phyloP scores from a whole-genome alignment of 1,140 invertebrate species.

The Cydia pomonella region DNA sequence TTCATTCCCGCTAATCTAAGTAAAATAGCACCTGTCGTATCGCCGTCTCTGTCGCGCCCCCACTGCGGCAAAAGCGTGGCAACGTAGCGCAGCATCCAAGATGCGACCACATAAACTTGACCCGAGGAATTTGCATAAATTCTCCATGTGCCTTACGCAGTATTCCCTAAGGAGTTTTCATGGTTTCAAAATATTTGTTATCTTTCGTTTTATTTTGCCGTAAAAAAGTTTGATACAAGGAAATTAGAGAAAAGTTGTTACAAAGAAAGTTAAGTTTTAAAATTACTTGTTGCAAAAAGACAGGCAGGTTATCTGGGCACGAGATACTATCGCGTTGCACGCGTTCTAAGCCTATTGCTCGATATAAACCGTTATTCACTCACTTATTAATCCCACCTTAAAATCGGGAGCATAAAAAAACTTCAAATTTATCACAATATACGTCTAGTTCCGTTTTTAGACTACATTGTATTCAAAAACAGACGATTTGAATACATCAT shows the following conservation, averaged over 20 bases:
- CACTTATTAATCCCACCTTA: background rate
- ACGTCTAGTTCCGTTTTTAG: background rate
- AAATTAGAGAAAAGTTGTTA: background rate
- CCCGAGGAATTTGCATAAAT: constrained; percentile 25
- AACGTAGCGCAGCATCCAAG: constrained; percentile 35
- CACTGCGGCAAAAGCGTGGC: constrained; percentile 60
- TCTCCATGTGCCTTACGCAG: background rate
- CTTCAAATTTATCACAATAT: background rate
- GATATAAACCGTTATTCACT: background rate
- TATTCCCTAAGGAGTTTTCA: background rate
- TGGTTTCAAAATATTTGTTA: background rate
- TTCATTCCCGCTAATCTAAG: background rate
- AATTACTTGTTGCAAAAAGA: no score
- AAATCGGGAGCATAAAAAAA: background rate
- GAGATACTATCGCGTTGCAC: no score
- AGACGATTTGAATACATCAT: constrained; percentile 7
- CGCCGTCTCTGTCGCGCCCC: constrained; percentile 10
- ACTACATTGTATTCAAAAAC: constrained; percentile 6
- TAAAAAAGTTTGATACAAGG: background rate
- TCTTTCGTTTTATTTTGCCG: background rate
- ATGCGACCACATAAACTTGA: constrained; percentile 32
- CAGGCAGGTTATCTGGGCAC: no score
- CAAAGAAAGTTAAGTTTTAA: no score
- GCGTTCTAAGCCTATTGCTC: no score
- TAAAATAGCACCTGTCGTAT: constrained; percentile 11